Base-by-base conservation (phyloP, 2,888 invertebrate genomes). In the Onthophagus sagittarius region DNA sequence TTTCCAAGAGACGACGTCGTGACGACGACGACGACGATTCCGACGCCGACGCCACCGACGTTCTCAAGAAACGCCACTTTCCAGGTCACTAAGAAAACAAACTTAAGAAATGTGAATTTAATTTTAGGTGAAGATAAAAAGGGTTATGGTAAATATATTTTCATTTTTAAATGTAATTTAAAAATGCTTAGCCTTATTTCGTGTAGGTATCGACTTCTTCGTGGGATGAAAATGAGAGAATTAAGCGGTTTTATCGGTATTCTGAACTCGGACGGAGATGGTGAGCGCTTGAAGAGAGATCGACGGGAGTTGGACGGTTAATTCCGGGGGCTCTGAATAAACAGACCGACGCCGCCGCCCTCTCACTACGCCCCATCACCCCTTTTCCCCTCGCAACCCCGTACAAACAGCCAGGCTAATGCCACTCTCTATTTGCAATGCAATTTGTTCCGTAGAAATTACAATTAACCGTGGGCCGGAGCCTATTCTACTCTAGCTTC, bases 321-420 rank as follows among this genome's bases (percentile, higher is more conserved):
- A 84, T 84, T 84, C 83, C 82, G 78, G 80, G 82, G 82, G 82
- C 82, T 81, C 83, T 84, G 79, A 83, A 84, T 84, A 84, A 84
- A 84, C 83, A 84, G 79, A 76, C 77, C 78, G 77, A 78, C 79
- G 73, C 74, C 75, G 75, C 76, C 74, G 77, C 77, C 76, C 74
- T 72, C 67, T 67, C 39, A 67, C 67, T 67, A 32, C 67, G 33
- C 31, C 69, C 73, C 74, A 78, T 79, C n/a, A 67, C 15, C 6
- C n/a, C 67, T 23, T 32, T 32, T 67, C 67, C 63, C 15, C 63
- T 7, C 63, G n/a, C 23, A 15, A n/a, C 32, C 67, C 64, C 67
- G 67, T 77, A 82, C 80, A 83, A 83, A 83, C 83, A 83, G 74
- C 81, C 79, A 80, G 81, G 82, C 79, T 82, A 82, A 82, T 81